Evolutionary conservation across 2,113 vertebrate species (phyloP).

Genomic region (Copsychus sechellarum): DNA sequence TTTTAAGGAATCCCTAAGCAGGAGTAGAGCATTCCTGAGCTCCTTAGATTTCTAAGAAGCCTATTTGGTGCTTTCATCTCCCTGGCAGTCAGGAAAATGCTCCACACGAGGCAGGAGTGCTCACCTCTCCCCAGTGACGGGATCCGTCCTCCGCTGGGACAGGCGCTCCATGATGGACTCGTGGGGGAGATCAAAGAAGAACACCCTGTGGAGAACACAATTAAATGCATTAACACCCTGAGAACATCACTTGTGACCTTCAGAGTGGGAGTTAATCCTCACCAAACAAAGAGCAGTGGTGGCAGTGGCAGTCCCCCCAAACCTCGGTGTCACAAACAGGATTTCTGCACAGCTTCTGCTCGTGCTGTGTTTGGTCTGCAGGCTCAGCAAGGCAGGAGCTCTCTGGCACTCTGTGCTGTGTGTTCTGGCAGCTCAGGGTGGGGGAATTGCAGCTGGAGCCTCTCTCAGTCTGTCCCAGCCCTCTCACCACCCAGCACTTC

Average conservation of each 20-base stretch:
- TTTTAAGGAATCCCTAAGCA: conserved; percentile 41
- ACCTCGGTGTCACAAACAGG: neutral
- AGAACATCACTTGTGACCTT: neutral
- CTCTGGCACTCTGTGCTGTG: neutral
- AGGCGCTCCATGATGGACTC: conserved; percentile 84
- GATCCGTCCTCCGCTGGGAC: conserved; percentile 81
- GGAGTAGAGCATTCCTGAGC: neutral
- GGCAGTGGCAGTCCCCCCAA: neutral
- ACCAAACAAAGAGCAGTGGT: accelerated
- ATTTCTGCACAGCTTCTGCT: neutral
- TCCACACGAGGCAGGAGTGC: neutral
- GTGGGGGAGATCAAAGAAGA: conserved; percentile 84
- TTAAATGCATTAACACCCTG: neutral
- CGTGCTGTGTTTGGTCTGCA: neutral
- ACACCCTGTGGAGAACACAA: conserved; percentile 76
- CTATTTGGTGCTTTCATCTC: conserved; percentile 47
- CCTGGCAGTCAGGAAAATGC: neutral
- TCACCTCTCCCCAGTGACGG: conserved; percentile 86
- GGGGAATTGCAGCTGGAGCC: neutral
- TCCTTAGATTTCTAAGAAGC: neutral
- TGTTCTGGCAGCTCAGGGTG: neutral
- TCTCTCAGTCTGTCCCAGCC: neutral
- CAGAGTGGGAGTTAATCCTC: neutral
- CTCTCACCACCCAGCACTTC: neutral
- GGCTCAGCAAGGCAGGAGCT: neutral